Evolutionary conservation across 2,113 vertebrate species (phyloP).

Genomic region (Myiopsitta monachus): DNA sequence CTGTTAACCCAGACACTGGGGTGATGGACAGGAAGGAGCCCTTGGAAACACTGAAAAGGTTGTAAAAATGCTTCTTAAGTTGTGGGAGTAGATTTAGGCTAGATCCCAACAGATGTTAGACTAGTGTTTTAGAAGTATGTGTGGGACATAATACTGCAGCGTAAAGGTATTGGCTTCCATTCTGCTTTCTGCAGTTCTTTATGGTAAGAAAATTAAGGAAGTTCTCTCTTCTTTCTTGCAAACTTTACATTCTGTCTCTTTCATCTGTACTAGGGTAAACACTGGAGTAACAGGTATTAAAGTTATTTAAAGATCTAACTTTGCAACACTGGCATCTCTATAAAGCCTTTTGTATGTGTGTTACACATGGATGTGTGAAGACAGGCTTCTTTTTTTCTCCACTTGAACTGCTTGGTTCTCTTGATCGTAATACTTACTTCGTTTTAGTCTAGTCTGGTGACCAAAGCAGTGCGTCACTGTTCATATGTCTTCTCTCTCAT

Average conservation of each 20-base stretch:
- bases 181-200: neutral
- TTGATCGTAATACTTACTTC: neutral
- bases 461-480: neutral
- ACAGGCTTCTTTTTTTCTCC: neutral
- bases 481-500: neutral
- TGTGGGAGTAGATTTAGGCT: neutral
- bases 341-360: neutral
- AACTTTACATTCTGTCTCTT: neutral
- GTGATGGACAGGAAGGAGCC: constrained; percentile 88
- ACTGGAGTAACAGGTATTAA: neutral
- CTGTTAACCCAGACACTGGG: constrained; percentile 90
- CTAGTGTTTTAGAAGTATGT: neutral
- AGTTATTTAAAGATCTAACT: neutral
- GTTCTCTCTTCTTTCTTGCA: neutral
- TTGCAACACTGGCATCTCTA: neutral
- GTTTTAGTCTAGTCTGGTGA: neutral
- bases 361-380: neutral
- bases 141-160: neutral
- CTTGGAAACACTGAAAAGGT: constrained; percentile 91
- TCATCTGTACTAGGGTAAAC: neutral
- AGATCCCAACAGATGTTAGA: neutral
- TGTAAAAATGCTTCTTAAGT: neutral
- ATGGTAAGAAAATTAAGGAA: neutral
- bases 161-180: neutral
- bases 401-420: neutral